Conservation (phyloP, 2,113 vertebrate species). For the Chloropsis hardwickii region DNA sequence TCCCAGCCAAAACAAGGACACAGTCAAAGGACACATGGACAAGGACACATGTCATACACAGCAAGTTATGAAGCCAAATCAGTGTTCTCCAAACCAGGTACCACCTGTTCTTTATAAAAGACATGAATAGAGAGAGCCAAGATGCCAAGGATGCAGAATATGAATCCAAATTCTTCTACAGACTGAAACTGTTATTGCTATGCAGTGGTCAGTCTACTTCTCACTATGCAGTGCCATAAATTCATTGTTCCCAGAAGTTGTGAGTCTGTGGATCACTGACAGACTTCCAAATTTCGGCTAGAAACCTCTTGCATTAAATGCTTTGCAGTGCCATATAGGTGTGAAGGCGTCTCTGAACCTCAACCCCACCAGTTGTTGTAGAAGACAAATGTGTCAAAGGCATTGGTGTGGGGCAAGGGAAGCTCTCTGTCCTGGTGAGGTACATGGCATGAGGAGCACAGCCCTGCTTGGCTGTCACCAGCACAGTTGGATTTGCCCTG, state of each 20-base stretch:
- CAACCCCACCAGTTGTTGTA: background rate
- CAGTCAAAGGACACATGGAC: too few relatives aligned
- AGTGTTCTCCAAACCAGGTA: background rate
- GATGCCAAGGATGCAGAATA: background rate
- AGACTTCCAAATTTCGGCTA: background rate
- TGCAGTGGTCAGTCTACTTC: background rate
- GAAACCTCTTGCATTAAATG: background rate
- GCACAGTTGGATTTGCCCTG: background rate
- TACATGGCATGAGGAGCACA: fast-evolving
- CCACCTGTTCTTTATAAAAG: background rate
- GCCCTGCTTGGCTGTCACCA: background rate
- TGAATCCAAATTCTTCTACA: background rate
- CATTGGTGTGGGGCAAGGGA: background rate
- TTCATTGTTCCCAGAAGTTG: background rate
- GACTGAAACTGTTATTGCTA: background rate
- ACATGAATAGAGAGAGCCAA: background rate
- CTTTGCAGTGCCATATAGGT: fast-evolving
- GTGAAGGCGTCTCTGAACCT: background rate
- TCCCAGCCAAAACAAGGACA: background rate
- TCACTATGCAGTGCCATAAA: background rate
- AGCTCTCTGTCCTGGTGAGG: background rate
- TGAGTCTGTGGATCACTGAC: background rate
- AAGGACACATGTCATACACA: background rate
- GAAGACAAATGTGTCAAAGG: background rate
- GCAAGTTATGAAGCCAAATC: background rate